Evolutionary conservation across 1,140 invertebrate genomes (phyloP), one percentile per base, ranked within the genome.

Genomic region (Panagrolaimus sp.): DNA sequence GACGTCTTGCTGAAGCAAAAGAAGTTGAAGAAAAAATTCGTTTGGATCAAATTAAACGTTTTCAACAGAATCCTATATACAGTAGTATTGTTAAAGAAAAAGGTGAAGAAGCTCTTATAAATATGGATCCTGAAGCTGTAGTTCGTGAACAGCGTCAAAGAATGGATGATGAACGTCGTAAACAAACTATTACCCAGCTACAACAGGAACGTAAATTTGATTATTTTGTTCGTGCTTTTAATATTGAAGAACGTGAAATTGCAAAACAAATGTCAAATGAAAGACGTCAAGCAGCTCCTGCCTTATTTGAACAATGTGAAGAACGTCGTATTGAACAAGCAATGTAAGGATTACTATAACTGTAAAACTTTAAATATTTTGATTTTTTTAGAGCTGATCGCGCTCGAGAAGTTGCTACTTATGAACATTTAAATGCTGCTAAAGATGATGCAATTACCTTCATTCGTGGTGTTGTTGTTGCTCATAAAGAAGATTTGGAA

Each of bases 151-250:
- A 82, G 66, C 67, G 76, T 20, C 4, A 71, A 46, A 68, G 73
- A 66, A 65, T 77, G 65, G 79, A 82, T 64, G 72, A 42, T 11
- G 77, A 81, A 69, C 63, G 74, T 16, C 67, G 76, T 11, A 74
- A 79, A 25, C 70, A 68, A 38, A 66, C 73, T n/a, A 70, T 63
- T 16, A 79, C 78, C 47, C 61, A 80, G 71, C 73, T 78, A 16
- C 69, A 69, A 25, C 81, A 83, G 43, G 81, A 83, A 67, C 83
- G 80, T 65, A 84, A 83, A 51, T 84, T 75, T 42, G 81, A 83
- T 65, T 72, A 83, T 67, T 68, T 63, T 9, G 70, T 83, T 16
- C 67, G 81, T 13, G 81, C 83, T 20, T 69, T 82, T 27, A 79
- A 83, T 67, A 47, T 82, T 23, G 81, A 82, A 65, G 81, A 82